These are phyloP conservation scores for Mareca penelope DNA, from an alignment of 2,797 vertebrate genomes.

Conservation along the genomic window DNA sequence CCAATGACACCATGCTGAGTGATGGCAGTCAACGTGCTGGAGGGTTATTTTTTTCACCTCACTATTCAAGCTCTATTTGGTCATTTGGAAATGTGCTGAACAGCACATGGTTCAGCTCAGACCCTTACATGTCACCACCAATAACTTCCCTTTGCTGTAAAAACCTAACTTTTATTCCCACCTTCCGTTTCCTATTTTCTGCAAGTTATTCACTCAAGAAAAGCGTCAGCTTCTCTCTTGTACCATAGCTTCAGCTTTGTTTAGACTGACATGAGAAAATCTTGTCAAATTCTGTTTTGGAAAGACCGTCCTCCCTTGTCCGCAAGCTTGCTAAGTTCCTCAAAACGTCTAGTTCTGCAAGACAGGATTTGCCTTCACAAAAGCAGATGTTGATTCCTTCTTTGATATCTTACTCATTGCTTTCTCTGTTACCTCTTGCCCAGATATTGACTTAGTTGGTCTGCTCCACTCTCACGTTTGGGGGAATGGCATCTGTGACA, in stretches of 20 bases:
- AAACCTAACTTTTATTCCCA: neutral
- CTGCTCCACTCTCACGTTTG: neutral
- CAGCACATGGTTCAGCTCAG: rapidly evolving
- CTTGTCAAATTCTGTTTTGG: neutral
- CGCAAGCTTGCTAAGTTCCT: neutral
- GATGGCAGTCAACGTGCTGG: too few relatives aligned
- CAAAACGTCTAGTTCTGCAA: neutral
- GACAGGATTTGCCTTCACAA: neutral
- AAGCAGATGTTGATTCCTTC: neutral
- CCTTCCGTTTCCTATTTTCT: neutral
- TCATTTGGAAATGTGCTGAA: neutral
- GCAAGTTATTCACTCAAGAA: neutral
- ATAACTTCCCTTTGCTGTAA: neutral
- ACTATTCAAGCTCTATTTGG: neutral
- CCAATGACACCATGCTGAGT: neutral
- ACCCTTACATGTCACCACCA: neutral
- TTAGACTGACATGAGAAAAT: neutral
- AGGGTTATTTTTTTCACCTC: neutral
- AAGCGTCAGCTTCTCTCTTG: neutral
- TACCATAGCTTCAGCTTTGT: neutral
- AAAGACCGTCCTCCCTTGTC: neutral
- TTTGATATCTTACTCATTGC: neutral
- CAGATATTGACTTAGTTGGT: neutral
- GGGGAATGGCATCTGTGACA: neutral
- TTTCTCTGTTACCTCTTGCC: neutral